Percentiles rank a stretch among this genome's conserved stretches.
Evolutionary conservation across 1,140 invertebrate species (phyloP).

Genomic region (Leptinotarsa lineolata): DNA sequence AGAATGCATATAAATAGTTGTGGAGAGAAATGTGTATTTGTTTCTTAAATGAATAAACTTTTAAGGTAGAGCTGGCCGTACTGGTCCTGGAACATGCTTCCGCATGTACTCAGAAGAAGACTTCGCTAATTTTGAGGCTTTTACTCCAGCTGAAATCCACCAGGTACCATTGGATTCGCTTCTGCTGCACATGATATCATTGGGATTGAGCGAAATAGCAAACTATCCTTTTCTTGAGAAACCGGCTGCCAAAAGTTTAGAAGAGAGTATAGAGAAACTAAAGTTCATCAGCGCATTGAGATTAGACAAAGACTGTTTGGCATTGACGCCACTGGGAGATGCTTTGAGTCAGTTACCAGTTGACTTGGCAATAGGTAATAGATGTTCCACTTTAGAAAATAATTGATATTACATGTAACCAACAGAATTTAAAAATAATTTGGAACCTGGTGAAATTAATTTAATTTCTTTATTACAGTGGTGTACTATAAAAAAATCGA

Average conservation of each 20-base stretch:
- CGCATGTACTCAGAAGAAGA: slow-evolving; percentile 84
- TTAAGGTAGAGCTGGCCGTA: slow-evolving; percentile 83
- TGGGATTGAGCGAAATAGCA: slow-evolving; percentile 89
- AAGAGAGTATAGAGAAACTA: slow-evolving; percentile 82
- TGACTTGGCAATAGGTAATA: slow-evolving; percentile 83
- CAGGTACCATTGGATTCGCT: slow-evolving; percentile 89
- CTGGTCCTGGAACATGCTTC: slow-evolving; percentile 77
- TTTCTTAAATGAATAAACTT: background rate
- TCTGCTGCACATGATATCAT: slow-evolving; percentile 91
- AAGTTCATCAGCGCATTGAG: slow-evolving; percentile 89
- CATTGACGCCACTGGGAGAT: slow-evolving; percentile 87
- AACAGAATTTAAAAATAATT: too few relatives aligned
- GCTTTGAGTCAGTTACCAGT: slow-evolving; percentile 89
- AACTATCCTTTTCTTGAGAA: slow-evolving; percentile 96
- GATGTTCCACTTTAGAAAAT: too few relatives aligned
- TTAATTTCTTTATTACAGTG: too few relatives aligned
- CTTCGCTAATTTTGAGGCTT: slow-evolving; percentile 71
- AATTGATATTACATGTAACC: too few relatives aligned
- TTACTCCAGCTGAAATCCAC: slow-evolving; percentile 75
- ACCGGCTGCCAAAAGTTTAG: slow-evolving; percentile 79
- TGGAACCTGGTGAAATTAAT: too few relatives aligned
- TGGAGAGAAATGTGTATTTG: too few relatives aligned
- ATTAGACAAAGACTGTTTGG: slow-evolving; percentile 68
- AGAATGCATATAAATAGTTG: too few relatives aligned
- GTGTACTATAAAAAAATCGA: too few relatives aligned